These are phyloP conservation scores for Chrysolina americana DNA, from an alignment of 2,888 invertebrate genomes.

Conservation along the genomic window DNA sequence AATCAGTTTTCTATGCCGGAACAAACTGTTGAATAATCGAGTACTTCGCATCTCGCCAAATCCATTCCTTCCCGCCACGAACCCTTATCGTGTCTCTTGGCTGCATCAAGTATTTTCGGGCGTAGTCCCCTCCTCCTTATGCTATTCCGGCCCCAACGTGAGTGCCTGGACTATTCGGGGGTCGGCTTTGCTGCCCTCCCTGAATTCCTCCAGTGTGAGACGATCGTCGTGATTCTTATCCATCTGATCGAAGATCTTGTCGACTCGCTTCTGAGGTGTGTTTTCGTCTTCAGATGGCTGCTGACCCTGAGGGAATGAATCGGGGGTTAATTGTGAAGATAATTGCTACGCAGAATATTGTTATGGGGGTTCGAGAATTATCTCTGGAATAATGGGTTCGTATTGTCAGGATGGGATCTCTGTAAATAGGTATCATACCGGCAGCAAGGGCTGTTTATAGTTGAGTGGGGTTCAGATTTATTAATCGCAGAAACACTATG, in stretches of 20 bases:
- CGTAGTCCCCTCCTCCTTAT: constrained; percentile 64
- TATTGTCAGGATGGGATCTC: not conserved
- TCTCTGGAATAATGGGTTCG: not conserved
- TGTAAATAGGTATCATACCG: too few species aligned
- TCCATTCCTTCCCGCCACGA: not conserved
- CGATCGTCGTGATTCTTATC: constrained; percentile 98
- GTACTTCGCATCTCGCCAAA: not conserved
- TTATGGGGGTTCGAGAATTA: not conserved
- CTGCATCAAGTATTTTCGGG: constrained; percentile 64
- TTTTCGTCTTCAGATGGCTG: constrained; percentile 92
- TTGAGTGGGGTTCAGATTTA: too few species aligned
- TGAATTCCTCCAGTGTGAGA: constrained; percentile 95
- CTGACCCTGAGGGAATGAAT: constrained; percentile 77
- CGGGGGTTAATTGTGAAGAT: constrained; percentile 34
- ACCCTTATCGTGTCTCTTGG: constrained; percentile 27
- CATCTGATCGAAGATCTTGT: constrained; percentile 99
- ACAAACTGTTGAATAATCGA: not conserved
- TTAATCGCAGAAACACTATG: too few species aligned
- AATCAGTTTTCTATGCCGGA: not conserved
- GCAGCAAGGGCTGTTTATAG: too few species aligned
- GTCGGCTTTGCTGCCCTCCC: constrained; percentile 98
- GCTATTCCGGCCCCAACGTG: constrained; percentile 83
- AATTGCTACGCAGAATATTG: constrained; percentile 10
- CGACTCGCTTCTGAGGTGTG: constrained; percentile 95
- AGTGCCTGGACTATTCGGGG: constrained; percentile 98